Evolutionary conservation across 2,888 invertebrate genomes (phyloP).

Genomic region (Tetragonisca angustula): DNA sequence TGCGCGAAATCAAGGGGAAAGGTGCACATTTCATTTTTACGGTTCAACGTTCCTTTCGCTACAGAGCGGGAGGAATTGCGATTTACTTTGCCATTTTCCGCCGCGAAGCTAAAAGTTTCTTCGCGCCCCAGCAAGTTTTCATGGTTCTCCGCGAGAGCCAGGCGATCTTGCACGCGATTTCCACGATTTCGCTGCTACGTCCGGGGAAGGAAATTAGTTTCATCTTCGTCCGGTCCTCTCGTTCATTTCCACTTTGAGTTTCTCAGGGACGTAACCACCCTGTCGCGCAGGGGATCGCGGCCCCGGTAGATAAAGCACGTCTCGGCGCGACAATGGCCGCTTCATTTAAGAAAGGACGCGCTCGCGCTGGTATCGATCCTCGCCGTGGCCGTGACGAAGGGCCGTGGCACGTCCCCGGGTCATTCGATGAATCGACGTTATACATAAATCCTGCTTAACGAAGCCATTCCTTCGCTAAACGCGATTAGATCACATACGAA

Average conservation of each 20-base stretch:
- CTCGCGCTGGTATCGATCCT: slow-evolving; percentile 60
- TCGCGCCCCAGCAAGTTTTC: not conserved
- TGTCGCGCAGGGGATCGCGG: slow-evolving; percentile 28
- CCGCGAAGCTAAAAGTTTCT: not conserved
- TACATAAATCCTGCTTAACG: slow-evolving; percentile 56
- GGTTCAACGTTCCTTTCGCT: too few species aligned
- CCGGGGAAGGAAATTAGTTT: slow-evolving; percentile 45
- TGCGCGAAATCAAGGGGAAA: not conserved
- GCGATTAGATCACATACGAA: not conserved
- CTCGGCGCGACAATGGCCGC: slow-evolving; percentile 54
- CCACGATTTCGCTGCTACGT: not conserved
- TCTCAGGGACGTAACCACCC: slow-evolving; percentile 27
- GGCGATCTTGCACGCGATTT: not conserved
- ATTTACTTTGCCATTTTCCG: not conserved
- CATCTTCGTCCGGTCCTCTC: slow-evolving; percentile 24
- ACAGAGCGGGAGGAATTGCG: not conserved
- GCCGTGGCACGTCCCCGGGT: slow-evolving; percentile 17
- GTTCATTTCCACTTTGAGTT: slow-evolving; percentile 7
- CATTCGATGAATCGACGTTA: slow-evolving; percentile 44
- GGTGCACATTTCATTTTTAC: not conserved
- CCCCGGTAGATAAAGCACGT: slow-evolving; percentile 64
- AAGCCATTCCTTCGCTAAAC: slow-evolving; percentile 35
- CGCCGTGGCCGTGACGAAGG: slow-evolving; percentile 21
- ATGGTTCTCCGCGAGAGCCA: not conserved
- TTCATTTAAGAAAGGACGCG: slow-evolving; percentile 58